phyloP scores from a whole-genome alignment of 2,888 invertebrate species.

The Agriopis aurantiaria region DNA sequence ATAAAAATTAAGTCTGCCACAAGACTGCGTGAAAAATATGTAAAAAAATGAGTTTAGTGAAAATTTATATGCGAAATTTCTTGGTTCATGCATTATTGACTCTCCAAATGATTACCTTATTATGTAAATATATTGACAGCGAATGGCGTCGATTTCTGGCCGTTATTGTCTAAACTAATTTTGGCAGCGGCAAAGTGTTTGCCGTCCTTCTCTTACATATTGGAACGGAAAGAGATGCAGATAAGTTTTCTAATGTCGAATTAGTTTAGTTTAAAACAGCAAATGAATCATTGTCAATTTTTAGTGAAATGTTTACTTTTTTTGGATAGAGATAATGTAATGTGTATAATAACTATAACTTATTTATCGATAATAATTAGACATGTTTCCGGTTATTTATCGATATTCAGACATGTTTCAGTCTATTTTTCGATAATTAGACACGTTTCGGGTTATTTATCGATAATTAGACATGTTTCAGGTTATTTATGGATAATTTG shows the following conservation, averaged over 20 bases:
- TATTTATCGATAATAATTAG: constrained; percentile 10
- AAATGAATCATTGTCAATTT: not conserved
- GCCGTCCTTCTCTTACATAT: not conserved
- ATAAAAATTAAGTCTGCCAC: constrained; percentile 33
- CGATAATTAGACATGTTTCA: constrained; percentile 2
- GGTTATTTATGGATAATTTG: constrained; percentile 4
- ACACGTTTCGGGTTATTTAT: not conserved
- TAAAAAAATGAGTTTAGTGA: constrained; percentile 28
- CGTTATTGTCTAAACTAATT: not conserved
- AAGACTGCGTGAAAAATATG: constrained; percentile 38
- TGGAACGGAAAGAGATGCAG: not conserved
- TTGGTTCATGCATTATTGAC: constrained; percentile 10
- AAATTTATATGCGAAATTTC: constrained; percentile 18
- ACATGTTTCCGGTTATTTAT: constrained; percentile 1
- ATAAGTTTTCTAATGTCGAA: not conserved
- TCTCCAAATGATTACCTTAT: constrained; percentile 10
- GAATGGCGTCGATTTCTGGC: constrained; percentile 2
- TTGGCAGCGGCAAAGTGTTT: not conserved
- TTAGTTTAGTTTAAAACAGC: not conserved
- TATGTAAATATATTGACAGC: constrained; percentile 44
- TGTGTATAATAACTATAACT: constrained; percentile 2
- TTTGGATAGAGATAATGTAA: not conserved
- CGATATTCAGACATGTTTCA: too few species aligned
- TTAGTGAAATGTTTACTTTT: constrained; percentile 7
- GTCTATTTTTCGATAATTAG: too few species aligned